phyloP scores from a whole-genome alignment of 2,113 vertebrate genomes.

The Sinocyclocheilus grahami region DNA sequence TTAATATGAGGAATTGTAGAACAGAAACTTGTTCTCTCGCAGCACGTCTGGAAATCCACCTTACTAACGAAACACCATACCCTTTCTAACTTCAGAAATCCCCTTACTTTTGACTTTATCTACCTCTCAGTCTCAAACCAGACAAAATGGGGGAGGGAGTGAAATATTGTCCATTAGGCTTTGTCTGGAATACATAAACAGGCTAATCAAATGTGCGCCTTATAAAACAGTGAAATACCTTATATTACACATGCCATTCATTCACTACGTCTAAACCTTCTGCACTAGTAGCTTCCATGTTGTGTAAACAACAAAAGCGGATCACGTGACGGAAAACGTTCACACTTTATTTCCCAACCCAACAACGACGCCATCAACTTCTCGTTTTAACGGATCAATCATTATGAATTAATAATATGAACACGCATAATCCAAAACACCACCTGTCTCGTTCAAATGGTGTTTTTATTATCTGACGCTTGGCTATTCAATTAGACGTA shows the following conservation, averaged over 20 bases:
- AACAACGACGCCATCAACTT: not conserved
- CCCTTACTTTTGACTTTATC: not conserved
- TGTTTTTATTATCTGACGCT: not conserved
- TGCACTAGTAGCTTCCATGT: not conserved
- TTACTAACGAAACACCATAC: not conserved
- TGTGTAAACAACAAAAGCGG: not conserved
- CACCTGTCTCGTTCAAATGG: not conserved
- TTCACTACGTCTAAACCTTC: not conserved
- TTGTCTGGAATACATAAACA: not conserved
- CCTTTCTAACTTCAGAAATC: not conserved
- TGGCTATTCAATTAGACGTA: not conserved
- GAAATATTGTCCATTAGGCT: conserved; percentile 6
- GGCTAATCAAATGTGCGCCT: not conserved
- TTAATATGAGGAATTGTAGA: not conserved
- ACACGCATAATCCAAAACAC: too few species aligned
- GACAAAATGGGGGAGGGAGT: conserved; percentile 9
- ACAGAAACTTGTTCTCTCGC: not conserved
- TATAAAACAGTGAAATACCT: not conserved
- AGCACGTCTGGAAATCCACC: not conserved
- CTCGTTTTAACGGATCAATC: not conserved
- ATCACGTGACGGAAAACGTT: not conserved
- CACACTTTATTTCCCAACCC: conserved; percentile 5
- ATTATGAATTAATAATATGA: too few species aligned
- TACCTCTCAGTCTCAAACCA: not conserved
- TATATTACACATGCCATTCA: not conserved